These are phyloP conservation scores for Oophaga sylvatica DNA, from an alignment of 2,797 vertebrate species.

Conservation along the genomic window DNA sequence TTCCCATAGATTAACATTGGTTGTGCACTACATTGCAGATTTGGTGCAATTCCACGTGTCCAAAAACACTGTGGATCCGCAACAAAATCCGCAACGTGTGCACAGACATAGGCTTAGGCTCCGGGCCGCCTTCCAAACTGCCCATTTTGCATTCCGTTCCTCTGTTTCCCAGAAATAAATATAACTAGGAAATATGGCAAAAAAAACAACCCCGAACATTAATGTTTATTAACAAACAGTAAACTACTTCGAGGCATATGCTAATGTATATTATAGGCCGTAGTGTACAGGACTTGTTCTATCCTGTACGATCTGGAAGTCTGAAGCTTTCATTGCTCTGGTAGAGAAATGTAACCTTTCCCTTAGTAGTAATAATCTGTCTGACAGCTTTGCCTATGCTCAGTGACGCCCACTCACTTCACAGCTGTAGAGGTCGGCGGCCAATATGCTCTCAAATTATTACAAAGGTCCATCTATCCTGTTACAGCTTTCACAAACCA, in stretches of 20 bases:
- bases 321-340: slow-evolving; percentile 8
- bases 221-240: background rate
- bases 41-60: too few species aligned
- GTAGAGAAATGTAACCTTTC: slow-evolving; percentile 31
- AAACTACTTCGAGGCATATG: background rate
- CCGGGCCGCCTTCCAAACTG: too few species aligned
- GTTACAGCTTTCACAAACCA: slow-evolving; percentile 66
- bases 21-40: too few species aligned
- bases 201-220: background rate
- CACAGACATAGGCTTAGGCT: too few species aligned
- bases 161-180: background rate
- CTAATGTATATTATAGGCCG: background rate
- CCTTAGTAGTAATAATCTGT: slow-evolving; percentile 2
- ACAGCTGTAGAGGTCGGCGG: slow-evolving; percentile 63
- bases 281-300: background rate
- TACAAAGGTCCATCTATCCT: slow-evolving; percentile 66
- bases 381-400: slow-evolving; percentile 47
- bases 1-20: too few species aligned
- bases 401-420: slow-evolving; percentile 62
- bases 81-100: too few species aligned
- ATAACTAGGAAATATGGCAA: background rate
- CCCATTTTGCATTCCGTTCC: too few species aligned
- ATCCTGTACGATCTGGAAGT: background rate
- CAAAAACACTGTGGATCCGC: too few species aligned
- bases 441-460: slow-evolving; percentile 59